Evolutionary conservation across 2,888 invertebrate species (phyloP).

Genomic region (Apodemia hepburni): DNA sequence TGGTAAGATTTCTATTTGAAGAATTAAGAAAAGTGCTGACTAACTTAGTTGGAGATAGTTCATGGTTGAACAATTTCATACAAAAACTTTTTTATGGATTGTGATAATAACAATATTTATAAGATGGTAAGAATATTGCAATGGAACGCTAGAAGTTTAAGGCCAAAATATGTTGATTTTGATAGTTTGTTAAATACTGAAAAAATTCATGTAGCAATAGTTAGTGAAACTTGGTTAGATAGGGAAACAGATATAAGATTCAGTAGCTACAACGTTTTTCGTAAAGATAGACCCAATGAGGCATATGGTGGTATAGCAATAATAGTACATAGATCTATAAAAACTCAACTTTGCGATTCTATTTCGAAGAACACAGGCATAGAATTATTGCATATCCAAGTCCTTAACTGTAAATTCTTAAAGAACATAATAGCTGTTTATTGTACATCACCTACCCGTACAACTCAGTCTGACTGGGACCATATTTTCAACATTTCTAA

Average conservation of each 20-base stretch:
- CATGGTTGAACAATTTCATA: background rate
- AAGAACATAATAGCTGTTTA: slow-evolving; percentile 33
- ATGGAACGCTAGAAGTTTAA: slow-evolving; percentile 9
- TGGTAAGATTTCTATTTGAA: background rate
- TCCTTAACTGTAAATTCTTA: slow-evolving; percentile 30
- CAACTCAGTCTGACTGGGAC: slow-evolving; percentile 33
- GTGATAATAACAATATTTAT: background rate
- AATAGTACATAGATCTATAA: background rate
- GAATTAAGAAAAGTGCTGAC: background rate
- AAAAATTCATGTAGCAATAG: background rate
- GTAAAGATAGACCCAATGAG: background rate
- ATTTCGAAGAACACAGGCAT: background rate
- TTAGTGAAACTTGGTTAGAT: slow-evolving; percentile 6
- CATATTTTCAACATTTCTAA: slow-evolving; percentile 23
- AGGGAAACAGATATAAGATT: slow-evolving; percentile 6
- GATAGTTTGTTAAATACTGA: background rate
- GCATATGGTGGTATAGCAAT: background rate
- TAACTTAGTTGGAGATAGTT: background rate
- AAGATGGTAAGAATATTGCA: background rate
- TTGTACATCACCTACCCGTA: slow-evolving; percentile 28
- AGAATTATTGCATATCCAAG: slow-evolving; percentile 23
- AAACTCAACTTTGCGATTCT: background rate
- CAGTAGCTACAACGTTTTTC: background rate
- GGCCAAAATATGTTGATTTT: background rate
- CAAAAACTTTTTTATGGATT: background rate